Percentiles rank a stretch among this genome's conserved stretches.
These are phyloP conservation scores for Drosophila baimaii DNA, from an alignment of 1,140 invertebrate species.

Conservation along the genomic window DNA sequence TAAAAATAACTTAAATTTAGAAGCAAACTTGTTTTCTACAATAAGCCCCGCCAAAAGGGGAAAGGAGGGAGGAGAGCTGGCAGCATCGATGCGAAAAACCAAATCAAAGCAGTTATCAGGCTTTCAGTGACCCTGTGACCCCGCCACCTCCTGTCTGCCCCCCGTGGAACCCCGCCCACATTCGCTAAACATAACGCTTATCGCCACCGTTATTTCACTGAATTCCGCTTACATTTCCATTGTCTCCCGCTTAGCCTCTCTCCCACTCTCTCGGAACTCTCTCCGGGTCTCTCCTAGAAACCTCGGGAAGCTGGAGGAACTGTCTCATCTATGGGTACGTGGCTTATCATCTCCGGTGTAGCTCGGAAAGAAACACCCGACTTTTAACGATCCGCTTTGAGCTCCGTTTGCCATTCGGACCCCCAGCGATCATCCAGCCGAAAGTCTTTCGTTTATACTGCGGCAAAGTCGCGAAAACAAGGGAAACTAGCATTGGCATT, in stretches of 20 bases:
- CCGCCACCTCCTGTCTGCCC: conserved; percentile 26
- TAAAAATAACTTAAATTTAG: conserved; percentile 21
- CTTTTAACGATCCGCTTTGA: not conserved
- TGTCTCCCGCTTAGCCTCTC: conserved; percentile 11
- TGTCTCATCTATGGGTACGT: not conserved
- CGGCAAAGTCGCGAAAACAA: conserved; percentile 2
- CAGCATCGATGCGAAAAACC: conserved; percentile 33
- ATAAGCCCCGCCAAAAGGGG: not conserved
- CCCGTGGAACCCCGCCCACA: conserved; percentile 3
- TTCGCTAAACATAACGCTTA: conserved; percentile 6
- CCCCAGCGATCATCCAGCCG: conserved; percentile 26
- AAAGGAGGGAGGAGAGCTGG: not conserved
- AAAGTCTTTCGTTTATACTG: conserved; percentile 20
- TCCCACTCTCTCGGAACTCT: not conserved
- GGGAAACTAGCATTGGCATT: too few relatives aligned
- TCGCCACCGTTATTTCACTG: conserved; percentile 23
- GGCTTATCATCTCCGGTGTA: conserved; percentile 34
- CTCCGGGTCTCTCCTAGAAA: not conserved
- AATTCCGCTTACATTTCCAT: conserved; percentile 37
- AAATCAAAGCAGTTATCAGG: conserved; percentile 65
- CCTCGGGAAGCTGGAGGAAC: not conserved
- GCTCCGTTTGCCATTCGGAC: conserved; percentile 29
- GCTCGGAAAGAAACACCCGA: conserved; percentile 15
- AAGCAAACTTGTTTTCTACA: conserved; percentile 4
- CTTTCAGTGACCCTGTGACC: conserved; percentile 45